These are phyloP conservation scores for Pseudomyrmex cubaensis DNA, from an alignment of 1,140 invertebrate genomes.

Conservation along the genomic window DNA sequence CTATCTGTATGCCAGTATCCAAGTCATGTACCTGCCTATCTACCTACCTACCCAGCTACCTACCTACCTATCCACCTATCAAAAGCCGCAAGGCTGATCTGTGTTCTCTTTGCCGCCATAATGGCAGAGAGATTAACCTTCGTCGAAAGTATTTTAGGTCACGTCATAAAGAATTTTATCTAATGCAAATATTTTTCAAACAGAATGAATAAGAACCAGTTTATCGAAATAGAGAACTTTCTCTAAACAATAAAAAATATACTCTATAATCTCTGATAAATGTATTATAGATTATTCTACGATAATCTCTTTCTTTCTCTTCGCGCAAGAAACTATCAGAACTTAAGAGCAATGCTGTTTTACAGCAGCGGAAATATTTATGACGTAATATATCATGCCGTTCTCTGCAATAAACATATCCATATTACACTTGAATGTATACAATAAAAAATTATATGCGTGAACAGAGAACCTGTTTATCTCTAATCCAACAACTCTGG, in stretches of 20 bases:
- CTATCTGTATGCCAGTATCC: conserved; percentile 16
- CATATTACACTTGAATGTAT: neutral
- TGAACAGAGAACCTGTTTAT: neutral
- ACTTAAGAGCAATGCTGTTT: neutral
- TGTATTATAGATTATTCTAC: too few relatives aligned
- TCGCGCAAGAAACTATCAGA: neutral
- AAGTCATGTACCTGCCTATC: conserved; percentile 38
- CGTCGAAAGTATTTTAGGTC: conserved; percentile 19
- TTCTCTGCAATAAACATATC: neutral
- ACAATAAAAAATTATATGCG: conserved; percentile 13
- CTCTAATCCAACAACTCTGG: neutral
- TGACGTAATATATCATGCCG: neutral
- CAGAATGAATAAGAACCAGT: too few relatives aligned
- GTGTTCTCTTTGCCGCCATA: conserved; percentile 37
- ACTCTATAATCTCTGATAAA: too few relatives aligned
- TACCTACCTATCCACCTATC: conserved; percentile 49
- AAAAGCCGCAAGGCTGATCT: conserved; percentile 46
- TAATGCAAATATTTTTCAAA: too few relatives aligned
- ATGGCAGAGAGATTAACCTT: conserved; percentile 14
- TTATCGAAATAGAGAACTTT: too few relatives aligned
- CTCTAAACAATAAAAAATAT: too few relatives aligned
- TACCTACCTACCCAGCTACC: conserved; percentile 50
- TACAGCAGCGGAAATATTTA: neutral
- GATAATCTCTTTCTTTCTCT: too few relatives aligned
- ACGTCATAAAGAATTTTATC: neutral